Percentiles rank a stretch among this genome's conserved stretches.
Conservation (phyloP, 1,140 invertebrate species). For the Drosophila subobscura region DNA sequence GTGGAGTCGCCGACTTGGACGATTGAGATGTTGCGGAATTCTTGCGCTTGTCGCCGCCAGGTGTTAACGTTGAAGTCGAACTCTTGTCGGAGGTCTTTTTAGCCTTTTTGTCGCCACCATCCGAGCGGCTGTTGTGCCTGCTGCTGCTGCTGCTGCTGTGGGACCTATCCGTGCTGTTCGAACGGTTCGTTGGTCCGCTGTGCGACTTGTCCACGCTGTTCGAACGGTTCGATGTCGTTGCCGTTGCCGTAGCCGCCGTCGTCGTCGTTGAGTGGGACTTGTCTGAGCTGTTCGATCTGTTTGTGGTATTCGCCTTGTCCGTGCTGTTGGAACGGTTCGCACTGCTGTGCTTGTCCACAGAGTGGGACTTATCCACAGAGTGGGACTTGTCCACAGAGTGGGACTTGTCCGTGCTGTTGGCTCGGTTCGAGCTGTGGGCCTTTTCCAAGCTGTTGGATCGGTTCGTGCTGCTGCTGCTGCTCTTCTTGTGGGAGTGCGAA, state of each 20-base stretch:
- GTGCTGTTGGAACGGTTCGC: conserved; percentile 1
- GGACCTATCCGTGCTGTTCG: conserved; percentile 15
- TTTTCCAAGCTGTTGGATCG: not conserved
- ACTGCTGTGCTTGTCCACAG: no score
- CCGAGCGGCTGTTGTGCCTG: conserved; percentile 75
- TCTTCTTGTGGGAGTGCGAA: conserved; percentile 41
- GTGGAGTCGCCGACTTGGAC: conserved; percentile 64
- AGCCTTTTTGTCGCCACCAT: conserved; percentile 47
- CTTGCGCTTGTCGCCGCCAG: conserved; percentile 70
- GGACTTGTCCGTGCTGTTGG: no score
- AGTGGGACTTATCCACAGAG: no score
- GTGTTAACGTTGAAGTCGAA: conserved; percentile 28
- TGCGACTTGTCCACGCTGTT: no score
- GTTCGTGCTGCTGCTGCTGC: conserved; percentile 37
- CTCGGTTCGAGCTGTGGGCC: no score
- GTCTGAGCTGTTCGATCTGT: no score
- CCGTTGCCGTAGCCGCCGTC: no score
- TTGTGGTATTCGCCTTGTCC: not conserved
- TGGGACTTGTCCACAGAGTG: no score
- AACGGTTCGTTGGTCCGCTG: no score
- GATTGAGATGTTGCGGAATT: conserved; percentile 64
- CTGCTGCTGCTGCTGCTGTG: conserved; percentile 41
- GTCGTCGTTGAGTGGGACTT: no score
- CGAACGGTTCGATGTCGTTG: no score
- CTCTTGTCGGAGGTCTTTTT: conserved; percentile 66